phyloP scores from a whole-genome alignment of 2,888 invertebrate species.

The Napeogenes inachia region DNA sequence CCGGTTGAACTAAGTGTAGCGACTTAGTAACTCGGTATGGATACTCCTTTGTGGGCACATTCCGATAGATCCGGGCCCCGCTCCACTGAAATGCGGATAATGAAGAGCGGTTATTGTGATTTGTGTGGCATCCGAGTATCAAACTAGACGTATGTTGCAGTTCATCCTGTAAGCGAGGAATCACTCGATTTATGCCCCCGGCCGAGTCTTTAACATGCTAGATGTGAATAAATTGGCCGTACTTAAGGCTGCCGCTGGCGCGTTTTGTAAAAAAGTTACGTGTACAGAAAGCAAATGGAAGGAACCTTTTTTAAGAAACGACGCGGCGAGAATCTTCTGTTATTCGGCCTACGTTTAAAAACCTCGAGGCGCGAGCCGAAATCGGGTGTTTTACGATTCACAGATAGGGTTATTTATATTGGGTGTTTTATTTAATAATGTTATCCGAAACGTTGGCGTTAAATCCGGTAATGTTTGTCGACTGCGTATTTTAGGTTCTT shows the following conservation, averaged over 20 bases:
- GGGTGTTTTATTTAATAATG: slow-evolving; percentile 61
- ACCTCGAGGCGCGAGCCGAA: slow-evolving; percentile 31
- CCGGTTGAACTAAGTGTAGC: slow-evolving; percentile 72
- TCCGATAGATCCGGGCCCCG: slow-evolving; percentile 68
- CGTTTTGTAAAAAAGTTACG: slow-evolving; percentile 34
- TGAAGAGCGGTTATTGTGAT: slow-evolving; percentile 73
- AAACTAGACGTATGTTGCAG: slow-evolving; percentile 46
- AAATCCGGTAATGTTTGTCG: slow-evolving; percentile 58
- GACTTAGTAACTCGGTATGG: slow-evolving; percentile 62
- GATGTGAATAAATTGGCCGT: slow-evolving; percentile 42
- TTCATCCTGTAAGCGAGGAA: slow-evolving; percentile 33
- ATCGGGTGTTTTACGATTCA: slow-evolving; percentile 59
- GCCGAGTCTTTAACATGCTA: slow-evolving; percentile 40
- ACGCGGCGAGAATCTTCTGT: slow-evolving; percentile 36
- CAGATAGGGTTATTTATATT: slow-evolving; percentile 60
- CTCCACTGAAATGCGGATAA: slow-evolving; percentile 68
- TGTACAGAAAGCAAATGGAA: slow-evolving; percentile 30
- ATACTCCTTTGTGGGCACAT: slow-evolving; percentile 71
- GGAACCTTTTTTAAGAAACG: slow-evolving; percentile 30
- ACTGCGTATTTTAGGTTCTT: slow-evolving; percentile 41
- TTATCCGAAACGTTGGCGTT: slow-evolving; percentile 57
- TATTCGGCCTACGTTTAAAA: slow-evolving; percentile 30
- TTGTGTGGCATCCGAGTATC: slow-evolving; percentile 61
- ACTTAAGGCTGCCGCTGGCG: slow-evolving; percentile 30
- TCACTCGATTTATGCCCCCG: slow-evolving; percentile 41